Percentiles rank a stretch among this genome's conserved stretches.
Evolutionary conservation across 2,797 vertebrate species (phyloP).

Genomic region (Coracias cyanogaster): DNA sequence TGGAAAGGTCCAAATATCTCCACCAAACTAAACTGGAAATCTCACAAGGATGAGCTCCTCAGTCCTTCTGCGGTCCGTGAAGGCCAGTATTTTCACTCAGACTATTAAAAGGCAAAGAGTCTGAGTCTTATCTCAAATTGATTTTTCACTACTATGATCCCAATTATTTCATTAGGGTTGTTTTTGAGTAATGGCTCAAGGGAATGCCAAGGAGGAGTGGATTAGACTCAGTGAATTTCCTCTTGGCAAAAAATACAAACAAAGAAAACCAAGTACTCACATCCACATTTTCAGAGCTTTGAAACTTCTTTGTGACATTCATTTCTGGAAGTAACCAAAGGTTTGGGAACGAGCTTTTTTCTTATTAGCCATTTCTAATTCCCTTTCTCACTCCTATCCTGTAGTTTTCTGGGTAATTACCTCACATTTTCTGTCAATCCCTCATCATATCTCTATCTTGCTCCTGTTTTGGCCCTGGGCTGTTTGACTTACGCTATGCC

Average conservation of each 20-base stretch:
- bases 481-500: neutral
- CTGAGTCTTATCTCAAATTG: neutral
- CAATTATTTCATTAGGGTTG: neutral
- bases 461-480: constrained; percentile 10
- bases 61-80: neutral
- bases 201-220: neutral
- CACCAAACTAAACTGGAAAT: neutral
- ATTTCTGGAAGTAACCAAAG: neutral
- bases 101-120: neutral
- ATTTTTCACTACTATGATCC: constrained; percentile 1
- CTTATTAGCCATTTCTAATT: neutral
- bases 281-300: neutral
- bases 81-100: neutral
- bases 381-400: neutral
- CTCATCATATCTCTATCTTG: neutral
- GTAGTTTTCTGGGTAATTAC: neutral
- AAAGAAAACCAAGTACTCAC: constrained; percentile 1
- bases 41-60: neutral
- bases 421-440: constrained; percentile 5
- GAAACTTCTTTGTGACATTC: neutral
- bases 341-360: neutral
- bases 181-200: constrained; percentile 11
- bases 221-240: neutral
- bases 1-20: neutral
- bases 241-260: neutral